A percentile compares a stretch with the other conserved stretches of the same genome.
Conservation (phyloP, 2,113 vertebrate species). For the Cynopterus brachyotis region DNA sequence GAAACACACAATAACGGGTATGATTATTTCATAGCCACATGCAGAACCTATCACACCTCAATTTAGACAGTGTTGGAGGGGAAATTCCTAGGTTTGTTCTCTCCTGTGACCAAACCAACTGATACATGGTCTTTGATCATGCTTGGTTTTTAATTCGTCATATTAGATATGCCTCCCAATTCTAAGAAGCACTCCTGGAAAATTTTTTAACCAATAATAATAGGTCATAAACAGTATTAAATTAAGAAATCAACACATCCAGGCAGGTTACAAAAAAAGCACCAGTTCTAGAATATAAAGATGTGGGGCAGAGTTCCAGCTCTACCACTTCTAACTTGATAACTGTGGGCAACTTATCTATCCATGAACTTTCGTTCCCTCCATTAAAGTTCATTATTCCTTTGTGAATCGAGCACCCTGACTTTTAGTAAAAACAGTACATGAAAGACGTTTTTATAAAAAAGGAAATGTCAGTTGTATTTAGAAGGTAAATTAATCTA, state of each 20-base stretch:
- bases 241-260: not conserved
- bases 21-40: not conserved
- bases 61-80: not conserved
- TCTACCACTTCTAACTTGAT: not conserved
- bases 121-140: not conserved
- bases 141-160: not conserved
- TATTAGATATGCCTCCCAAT: not conserved
- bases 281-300: not conserved
- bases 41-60: not conserved
- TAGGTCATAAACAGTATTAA: not conserved
- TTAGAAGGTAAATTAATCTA: not conserved
- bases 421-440: not conserved
- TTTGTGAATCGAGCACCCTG: not conserved
- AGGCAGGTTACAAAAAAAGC: not conserved
- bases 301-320: not conserved
- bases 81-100: not conserved
- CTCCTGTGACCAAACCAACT: not conserved
- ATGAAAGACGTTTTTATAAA: not conserved
- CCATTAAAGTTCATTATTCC: not conserved
- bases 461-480: not conserved
- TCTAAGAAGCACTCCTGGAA: not conserved
- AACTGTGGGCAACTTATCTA: not conserved
- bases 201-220: not conserved
- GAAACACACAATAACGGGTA: not conserved
- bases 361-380: not conserved